These are phyloP conservation scores for Eriocheir sinensis DNA, from an alignment of 1,140 invertebrate species.

Conservation along the genomic window DNA sequence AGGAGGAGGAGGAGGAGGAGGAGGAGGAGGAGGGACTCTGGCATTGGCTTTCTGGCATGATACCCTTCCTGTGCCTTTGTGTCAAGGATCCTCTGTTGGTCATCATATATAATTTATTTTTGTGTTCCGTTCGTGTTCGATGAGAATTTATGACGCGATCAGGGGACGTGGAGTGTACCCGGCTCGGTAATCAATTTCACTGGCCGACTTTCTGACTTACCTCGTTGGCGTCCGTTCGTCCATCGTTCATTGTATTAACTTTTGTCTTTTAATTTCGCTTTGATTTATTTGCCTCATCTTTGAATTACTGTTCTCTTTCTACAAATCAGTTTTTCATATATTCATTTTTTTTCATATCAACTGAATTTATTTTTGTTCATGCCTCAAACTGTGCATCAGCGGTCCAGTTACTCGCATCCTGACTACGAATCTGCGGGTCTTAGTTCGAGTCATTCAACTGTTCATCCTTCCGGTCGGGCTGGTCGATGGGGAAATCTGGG, in stretches of 20 bases:
- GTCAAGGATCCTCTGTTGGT: not conserved
- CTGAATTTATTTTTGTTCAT: too few relatives aligned
- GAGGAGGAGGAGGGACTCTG: not conserved
- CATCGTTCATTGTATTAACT: not conserved
- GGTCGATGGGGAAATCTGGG: too few relatives aligned
- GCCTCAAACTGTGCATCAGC: too few relatives aligned
- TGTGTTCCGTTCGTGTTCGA: not conserved
- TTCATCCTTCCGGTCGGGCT: too few relatives aligned
- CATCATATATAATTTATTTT: too few relatives aligned
- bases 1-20: not conserved
- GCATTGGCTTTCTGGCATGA: not conserved
- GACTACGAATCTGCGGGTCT: too few relatives aligned
- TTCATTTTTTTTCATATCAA: not conserved
- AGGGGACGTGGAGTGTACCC: not conserved
- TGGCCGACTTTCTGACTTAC: too few relatives aligned
- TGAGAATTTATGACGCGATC: not conserved
- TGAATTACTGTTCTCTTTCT: too few relatives aligned
- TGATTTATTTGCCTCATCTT: not conserved
- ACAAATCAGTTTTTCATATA: not conserved
- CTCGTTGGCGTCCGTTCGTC: too few relatives aligned
- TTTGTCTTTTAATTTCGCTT: not conserved
- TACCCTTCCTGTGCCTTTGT: not conserved
- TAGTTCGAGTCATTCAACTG: too few relatives aligned
- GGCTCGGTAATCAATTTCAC: too few relatives aligned
- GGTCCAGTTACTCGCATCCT: too few relatives aligned